Evolutionary conservation across 2,113 vertebrate species (phyloP).

Genomic region (Pollimyrus isidori): DNA sequence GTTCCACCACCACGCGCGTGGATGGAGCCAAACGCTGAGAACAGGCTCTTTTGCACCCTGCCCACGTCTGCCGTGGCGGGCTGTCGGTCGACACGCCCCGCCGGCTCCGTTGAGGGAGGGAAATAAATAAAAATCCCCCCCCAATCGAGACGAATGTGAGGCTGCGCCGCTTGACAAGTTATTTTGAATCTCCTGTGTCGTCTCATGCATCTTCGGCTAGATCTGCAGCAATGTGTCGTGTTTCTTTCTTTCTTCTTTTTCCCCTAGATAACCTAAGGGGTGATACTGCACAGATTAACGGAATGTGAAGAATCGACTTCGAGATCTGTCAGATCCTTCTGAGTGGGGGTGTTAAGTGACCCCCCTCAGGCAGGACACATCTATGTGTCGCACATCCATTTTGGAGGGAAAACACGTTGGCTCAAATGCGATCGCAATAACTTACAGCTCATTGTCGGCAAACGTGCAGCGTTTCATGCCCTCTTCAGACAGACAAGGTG

Average conservation of each 20-base stretch:
- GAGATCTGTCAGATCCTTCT: not conserved
- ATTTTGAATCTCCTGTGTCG: not conserved
- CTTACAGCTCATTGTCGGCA: not conserved
- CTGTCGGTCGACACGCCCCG: not conserved
- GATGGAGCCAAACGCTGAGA: not conserved
- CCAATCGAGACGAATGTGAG: not conserved
- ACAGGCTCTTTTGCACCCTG: not conserved
- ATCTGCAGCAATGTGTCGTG: not conserved
- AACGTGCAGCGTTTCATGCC: not conserved
- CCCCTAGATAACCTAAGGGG: not conserved
- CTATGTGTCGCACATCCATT: not conserved
- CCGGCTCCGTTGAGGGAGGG: not conserved
- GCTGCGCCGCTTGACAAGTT: not conserved
- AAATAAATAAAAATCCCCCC: not conserved
- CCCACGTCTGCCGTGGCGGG: not conserved
- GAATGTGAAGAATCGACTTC: not conserved
- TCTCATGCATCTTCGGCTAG: conserved; percentile 1
- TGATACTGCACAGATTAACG: not conserved
- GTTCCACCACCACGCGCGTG: not conserved
- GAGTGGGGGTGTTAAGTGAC: not conserved
- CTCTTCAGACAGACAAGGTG: not conserved
- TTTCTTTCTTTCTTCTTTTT: not conserved
- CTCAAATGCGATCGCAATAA: not conserved
- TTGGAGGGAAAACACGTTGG: not conserved
- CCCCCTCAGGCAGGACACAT: not conserved